Base-by-base conservation (phyloP, 2,113 vertebrate species). In the Cyanocitta stelleri region DNA sequence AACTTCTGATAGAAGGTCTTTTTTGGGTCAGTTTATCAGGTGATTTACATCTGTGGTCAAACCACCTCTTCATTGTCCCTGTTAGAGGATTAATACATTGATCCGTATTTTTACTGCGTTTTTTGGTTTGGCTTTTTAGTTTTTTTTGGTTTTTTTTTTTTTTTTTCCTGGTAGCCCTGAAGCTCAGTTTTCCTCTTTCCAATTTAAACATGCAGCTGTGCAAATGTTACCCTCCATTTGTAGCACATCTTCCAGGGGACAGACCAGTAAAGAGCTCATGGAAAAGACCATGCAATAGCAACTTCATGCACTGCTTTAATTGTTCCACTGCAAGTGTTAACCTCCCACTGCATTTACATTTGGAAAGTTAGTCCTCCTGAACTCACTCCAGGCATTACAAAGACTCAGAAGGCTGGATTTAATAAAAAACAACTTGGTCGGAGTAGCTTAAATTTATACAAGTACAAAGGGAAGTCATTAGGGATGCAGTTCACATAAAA, bases 381-480 rank as follows among this genome's bases (percentile, higher is more conserved):
- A 97, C 92, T 94, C 86, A 90, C 80, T 96, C 55, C 89, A 93
- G 59, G 96, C 80, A 82, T 82, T 79, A 87, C 37, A 89, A 48
- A 91, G 77, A 55, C 69, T 96, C 84, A 48, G 71, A 94, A 63
- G 55, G 74, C 11, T 94, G 78, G 44, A 91, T 92, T 96, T 96
- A 95, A 93, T 96, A 95, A 95, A 90, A 96, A 96, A 96, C 90
- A 87, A 87, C 94, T 96, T 96, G 66, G 89, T 92, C 89, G 74
- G 89, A 91, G 93, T n/a, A 59, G 71, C 27, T 96, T 96, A 86
- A 92, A 95, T 85, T 96, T 95, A 81, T 74, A 75, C 85, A 76
- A 95, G 82, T 89, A 93, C 89, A 94, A 97, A 94, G 48, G 39
- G 72, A 93, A 95, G 52, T 83, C 21, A 30, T 90, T 95, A 93